Conservation (phyloP, 2,888 invertebrate species). For the Sphaerophoria taeniata region DNA sequence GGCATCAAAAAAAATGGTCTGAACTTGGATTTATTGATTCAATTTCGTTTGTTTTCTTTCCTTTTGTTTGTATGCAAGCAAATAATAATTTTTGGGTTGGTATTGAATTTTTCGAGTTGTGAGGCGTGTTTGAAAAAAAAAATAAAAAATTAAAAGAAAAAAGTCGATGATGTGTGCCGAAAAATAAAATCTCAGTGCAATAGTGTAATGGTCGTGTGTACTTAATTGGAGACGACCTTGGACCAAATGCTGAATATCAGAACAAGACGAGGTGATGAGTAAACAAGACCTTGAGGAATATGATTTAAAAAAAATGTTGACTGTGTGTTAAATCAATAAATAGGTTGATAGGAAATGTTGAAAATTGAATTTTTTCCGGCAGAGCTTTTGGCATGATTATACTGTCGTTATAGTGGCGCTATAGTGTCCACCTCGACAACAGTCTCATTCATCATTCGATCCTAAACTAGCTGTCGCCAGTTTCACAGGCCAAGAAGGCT, state of each 20-base stretch:
- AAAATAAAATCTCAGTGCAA: conserved; percentile 5
- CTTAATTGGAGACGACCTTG: conserved; percentile 24
- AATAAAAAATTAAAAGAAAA: background rate
- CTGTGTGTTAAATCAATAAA: too few relatives aligned
- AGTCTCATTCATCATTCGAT: too few relatives aligned
- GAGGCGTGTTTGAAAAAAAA: background rate
- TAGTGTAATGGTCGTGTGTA: conserved; percentile 3
- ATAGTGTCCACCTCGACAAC: too few relatives aligned
- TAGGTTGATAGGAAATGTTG: too few relatives aligned
- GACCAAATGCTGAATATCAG: conserved; percentile 1
- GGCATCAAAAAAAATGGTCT: conserved; percentile 46
- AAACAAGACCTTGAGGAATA: background rate
- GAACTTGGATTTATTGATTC: conserved; percentile 73
- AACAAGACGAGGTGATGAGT: background rate
- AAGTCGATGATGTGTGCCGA: conserved; percentile 4
- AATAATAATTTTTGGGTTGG: conserved; percentile 2
- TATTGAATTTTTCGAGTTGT: background rate
- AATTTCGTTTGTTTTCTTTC: conserved; percentile 32
- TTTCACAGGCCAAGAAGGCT: too few relatives aligned
- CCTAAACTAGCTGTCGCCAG: too few relatives aligned
- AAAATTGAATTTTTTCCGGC: too few relatives aligned
- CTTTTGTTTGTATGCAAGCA: conserved; percentile 32
- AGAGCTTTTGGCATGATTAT: too few relatives aligned
- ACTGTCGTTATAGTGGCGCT: too few relatives aligned
- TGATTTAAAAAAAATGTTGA: too few relatives aligned